Evolutionary conservation across 2,113 vertebrate genomes (phyloP).

Genomic region (Crotalus horridus): DNA sequence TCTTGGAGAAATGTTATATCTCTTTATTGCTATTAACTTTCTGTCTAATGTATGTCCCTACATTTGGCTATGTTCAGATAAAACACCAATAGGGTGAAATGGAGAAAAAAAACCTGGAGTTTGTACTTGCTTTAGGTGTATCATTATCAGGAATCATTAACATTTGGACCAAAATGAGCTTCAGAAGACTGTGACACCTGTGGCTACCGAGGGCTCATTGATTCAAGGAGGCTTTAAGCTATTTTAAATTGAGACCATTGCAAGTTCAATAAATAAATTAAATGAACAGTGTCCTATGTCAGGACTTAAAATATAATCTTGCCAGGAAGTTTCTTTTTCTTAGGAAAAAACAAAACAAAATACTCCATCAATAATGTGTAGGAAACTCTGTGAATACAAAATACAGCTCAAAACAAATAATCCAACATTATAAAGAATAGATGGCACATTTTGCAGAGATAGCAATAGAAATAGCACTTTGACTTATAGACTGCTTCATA

Average conservation of each 20-base stretch:
- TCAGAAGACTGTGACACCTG: slow-evolving; percentile 6
- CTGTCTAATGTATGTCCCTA: neutral
- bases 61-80: neutral
- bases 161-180: slow-evolving; percentile 20
- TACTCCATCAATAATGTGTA: neutral
- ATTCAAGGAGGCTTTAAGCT: slow-evolving; percentile 24
- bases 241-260: slow-evolving; percentile 36
- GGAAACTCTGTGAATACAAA: neutral
- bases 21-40: neutral
- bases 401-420: neutral
- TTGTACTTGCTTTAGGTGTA: slow-evolving; percentile 5
- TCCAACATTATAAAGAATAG: neutral
- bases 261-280: slow-evolving; percentile 31
- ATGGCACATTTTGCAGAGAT: neutral
- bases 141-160: slow-evolving; percentile 14
- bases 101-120: neutral
- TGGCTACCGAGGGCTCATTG: slow-evolving; percentile 26
- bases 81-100: neutral
- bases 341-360: neutral
- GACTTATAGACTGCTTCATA: too few species aligned
- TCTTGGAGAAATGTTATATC: neutral
- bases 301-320: slow-evolving; percentile 30
- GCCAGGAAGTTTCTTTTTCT: neutral
- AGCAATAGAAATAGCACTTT: too few species aligned
- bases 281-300: slow-evolving; percentile 17